Evolutionary conservation across 2,113 vertebrate species (phyloP), one percentile per base, ranked within the genome.

Genomic region (Nycticryphes semicollaris): DNA sequence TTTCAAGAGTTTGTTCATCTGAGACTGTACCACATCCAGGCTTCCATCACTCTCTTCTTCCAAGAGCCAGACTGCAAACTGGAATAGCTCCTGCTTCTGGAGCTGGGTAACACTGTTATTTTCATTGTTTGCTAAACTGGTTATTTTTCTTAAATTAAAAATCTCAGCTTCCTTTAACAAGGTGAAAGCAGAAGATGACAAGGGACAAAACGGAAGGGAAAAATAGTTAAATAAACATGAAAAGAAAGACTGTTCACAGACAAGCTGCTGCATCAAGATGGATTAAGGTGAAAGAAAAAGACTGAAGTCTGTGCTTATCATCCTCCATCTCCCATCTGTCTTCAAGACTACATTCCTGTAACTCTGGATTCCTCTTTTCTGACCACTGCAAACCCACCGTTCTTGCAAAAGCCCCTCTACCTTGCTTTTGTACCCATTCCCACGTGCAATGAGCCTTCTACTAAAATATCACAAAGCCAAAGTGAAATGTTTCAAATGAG

Each of bases 81-180:
- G 1, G 23, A 87, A n/a, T 0, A 68, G 31, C 2, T 85, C 50
- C 41, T 81, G 13, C 63, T 93, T 39, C 37, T 67, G 30, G 21
- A 95, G 12, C 73, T 67, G 19, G 3, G 0, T 41, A 63, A 67
- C 54, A 25, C 35, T 33, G 31, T 50, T 50, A 54, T 84, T 94
- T 47, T 74, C 13, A 51, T 18, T 2, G 0, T 13, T 73, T 33
- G 50, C 51, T 51, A 30, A 87, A 60, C 8, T 18, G 5, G 43
- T 80, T 66, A 13, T 82, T 90, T 93, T 62, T 79, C 64, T 72
- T 28, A 80, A 88, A 86, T 90, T 77, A 84, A 89, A 93, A 78
- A 80, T 48, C 23, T 39, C 9, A 1, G 31, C 39, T 87, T 82
- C 47, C 23, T 91, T 75, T 85, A 95, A 82, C 45, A 68, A 76